These are phyloP conservation scores for Miichthys miiuy DNA, from an alignment of 2,797 vertebrate species.

Conservation along the genomic window DNA sequence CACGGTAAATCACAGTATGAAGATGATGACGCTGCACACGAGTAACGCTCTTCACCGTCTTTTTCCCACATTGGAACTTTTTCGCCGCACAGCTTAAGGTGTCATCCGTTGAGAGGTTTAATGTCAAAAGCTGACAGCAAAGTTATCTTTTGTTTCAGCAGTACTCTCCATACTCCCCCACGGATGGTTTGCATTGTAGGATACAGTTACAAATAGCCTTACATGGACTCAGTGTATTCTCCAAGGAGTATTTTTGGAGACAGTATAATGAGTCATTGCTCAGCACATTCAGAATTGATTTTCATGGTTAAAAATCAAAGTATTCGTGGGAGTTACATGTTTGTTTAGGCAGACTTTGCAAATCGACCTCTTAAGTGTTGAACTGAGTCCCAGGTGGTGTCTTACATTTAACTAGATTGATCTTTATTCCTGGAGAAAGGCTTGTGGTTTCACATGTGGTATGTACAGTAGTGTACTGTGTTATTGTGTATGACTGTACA, in stretches of 20 bases:
- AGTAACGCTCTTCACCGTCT: background rate
- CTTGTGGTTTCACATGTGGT: constrained; percentile 34
- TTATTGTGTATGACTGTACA: constrained; percentile 23
- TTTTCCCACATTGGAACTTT: constrained; percentile 3
- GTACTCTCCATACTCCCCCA: constrained; percentile 13
- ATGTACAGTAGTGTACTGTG: constrained; percentile 11
- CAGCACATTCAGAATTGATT: constrained; percentile 53
- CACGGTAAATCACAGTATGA: background rate
- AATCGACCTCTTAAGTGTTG: constrained; percentile 6
- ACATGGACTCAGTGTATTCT: constrained; percentile 70
- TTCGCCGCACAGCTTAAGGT: background rate
- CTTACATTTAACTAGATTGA: constrained; percentile 20
- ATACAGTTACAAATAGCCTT: constrained; percentile 68
- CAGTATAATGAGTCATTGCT: constrained; percentile 59
- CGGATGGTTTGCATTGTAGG: constrained; percentile 29
- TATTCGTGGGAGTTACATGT: constrained; percentile 44
- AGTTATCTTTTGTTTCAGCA: constrained; percentile 41
- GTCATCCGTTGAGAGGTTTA: constrained; percentile 28
- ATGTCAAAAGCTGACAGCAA: constrained; percentile 21
- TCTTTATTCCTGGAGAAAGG: constrained; percentile 30
- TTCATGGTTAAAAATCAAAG: constrained; percentile 56
- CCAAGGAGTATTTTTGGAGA: constrained; percentile 55
- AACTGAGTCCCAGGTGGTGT: constrained; percentile 30
- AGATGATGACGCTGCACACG: background rate
- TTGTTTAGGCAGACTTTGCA: constrained; percentile 35